Conservation (phyloP, 2,888 invertebrate genomes). For the Ephialtes manifestator region DNA sequence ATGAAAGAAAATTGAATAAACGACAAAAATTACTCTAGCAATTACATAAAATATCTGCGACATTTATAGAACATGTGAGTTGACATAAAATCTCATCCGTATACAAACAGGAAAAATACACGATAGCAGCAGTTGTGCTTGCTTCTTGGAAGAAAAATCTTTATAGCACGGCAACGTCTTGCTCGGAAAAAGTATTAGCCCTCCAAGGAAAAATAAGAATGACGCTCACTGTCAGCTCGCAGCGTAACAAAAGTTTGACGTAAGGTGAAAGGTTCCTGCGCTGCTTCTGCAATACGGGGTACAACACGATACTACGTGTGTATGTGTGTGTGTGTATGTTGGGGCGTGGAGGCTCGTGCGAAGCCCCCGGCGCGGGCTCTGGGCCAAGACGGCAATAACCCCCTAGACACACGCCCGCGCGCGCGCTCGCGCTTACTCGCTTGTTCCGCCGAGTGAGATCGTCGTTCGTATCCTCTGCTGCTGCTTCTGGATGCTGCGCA, state of each 20-base stretch:
- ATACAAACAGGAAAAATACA: no score
- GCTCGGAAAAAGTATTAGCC: background rate
- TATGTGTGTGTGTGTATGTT: constrained; percentile 43
- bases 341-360: constrained; percentile 69
- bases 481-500: constrained; percentile 44
- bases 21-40: no score
- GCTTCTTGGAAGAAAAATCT: background rate
- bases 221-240: constrained; percentile 24
- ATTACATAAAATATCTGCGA: no score
- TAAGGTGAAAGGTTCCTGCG: constrained; percentile 31
- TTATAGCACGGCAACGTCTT: background rate
- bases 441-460: constrained; percentile 53
- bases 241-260: constrained; percentile 45
- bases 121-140: background rate
- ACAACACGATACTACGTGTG: background rate
- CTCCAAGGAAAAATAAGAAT: constrained; percentile 13
- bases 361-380: constrained; percentile 65
- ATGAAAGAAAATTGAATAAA: no score
- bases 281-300: background rate
- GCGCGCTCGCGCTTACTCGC: constrained; percentile 13
- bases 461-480: constrained; percentile 15
- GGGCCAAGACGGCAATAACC: constrained; percentile 71
- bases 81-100: no score
- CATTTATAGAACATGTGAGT: no score
- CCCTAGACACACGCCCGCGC: constrained; percentile 58